Evolutionary conservation across 2,888 invertebrate species (phyloP).

Genomic region (Andrena hattorfiana): DNA sequence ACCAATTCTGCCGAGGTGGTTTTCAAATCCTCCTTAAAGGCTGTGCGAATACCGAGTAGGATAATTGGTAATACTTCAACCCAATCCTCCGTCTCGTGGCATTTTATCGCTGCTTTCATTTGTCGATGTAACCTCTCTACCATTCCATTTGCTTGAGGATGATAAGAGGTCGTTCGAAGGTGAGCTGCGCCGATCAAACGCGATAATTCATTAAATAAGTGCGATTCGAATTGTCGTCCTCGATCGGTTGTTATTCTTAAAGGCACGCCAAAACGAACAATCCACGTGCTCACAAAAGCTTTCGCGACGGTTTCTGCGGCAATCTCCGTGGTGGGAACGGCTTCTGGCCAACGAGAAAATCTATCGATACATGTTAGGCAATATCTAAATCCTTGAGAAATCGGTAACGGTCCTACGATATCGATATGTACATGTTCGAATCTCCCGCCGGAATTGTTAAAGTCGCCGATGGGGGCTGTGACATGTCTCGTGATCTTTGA

Average conservation of each 20-base stretch:
- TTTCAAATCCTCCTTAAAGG: not conserved
- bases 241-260: not conserved
- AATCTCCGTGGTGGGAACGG: not conserved
- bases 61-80: not conserved
- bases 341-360: slow-evolving; percentile 15
- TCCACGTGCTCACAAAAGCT: not conserved
- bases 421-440: too few relatives aligned
- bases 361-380: slow-evolving; percentile 15
- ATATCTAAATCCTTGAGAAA: too few relatives aligned
- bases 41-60: not conserved
- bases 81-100: too few relatives aligned
- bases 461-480: too few relatives aligned
- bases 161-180: slow-evolving; percentile 1
- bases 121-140: not conserved
- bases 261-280: not conserved
- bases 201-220: not conserved
- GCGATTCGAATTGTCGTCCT: too few relatives aligned
- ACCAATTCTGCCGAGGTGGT: not conserved
- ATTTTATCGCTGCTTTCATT: slow-evolving; percentile 15
- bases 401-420: too few relatives aligned
- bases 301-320: not conserved
- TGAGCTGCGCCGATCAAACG: not conserved
- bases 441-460: too few relatives aligned
- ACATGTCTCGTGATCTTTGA: slow-evolving; percentile 3
- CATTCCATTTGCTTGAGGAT: slow-evolving; percentile 7